phyloP scores from a whole-genome alignment of 2,888 invertebrate species.

The Sinodicranocentrus sp. region DNA sequence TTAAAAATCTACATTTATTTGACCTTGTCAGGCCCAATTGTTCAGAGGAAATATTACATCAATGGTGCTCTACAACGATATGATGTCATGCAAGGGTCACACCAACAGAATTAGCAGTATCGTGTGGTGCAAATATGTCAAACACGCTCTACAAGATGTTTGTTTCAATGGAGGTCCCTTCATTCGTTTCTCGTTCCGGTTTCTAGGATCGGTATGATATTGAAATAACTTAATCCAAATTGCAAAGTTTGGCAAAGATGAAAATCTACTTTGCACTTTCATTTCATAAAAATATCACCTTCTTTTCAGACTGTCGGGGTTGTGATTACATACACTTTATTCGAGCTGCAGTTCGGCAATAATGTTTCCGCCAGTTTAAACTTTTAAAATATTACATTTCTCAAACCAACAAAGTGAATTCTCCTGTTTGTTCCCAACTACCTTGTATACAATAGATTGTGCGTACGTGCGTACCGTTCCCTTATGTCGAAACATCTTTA shows the following conservation, averaged over 20 bases:
- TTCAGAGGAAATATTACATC: too few relatives aligned
- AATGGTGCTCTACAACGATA: too few relatives aligned
- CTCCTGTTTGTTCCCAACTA: too few relatives aligned
- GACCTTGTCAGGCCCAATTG: too few relatives aligned
- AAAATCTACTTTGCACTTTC: neutral
- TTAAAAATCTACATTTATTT: too few relatives aligned
- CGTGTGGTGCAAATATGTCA: constrained; percentile 19
- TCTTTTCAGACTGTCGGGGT: constrained; percentile 34
- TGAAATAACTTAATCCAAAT: neutral
- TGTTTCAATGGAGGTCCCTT: constrained; percentile 1
- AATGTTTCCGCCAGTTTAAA: neutral
- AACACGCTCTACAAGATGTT: neutral
- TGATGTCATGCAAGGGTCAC: too few relatives aligned
- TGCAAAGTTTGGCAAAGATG: too few relatives aligned
- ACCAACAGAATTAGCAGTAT: neutral
- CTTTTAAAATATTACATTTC: too few relatives aligned
- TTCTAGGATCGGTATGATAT: neutral
- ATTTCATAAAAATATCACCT: neutral
- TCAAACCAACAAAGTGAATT: too few relatives aligned
- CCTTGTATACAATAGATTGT: too few relatives aligned
- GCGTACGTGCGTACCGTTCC: too few relatives aligned
- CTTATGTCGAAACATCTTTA: too few relatives aligned
- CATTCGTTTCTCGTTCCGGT: neutral
- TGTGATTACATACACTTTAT: constrained; percentile 28
- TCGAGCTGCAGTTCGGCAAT: constrained; percentile 34